These are phyloP conservation scores for Rosalia funebris DNA, from an alignment of 2,888 invertebrate species.

Conservation along the genomic window DNA sequence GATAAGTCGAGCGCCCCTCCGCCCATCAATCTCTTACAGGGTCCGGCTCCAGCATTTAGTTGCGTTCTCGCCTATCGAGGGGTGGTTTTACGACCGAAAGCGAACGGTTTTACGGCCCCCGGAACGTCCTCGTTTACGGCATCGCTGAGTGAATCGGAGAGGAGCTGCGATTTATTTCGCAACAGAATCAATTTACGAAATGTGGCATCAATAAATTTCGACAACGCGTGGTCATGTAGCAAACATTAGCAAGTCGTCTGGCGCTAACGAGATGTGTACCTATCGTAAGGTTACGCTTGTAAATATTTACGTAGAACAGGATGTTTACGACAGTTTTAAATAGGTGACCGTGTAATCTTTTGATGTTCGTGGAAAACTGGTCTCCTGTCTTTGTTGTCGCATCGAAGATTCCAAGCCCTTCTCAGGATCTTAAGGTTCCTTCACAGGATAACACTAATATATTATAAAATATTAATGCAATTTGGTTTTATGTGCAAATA, in stretches of 20 bases:
- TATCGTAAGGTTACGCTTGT: no score
- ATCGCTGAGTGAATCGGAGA: constrained; percentile 49
- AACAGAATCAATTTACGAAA: constrained; percentile 22
- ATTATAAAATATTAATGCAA: no score
- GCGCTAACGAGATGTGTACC: constrained; percentile 1
- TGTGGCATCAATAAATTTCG: constrained; percentile 17
- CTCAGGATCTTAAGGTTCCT: no score
- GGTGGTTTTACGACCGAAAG: constrained; percentile 48
- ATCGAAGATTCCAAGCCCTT: no score
- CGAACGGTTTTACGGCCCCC: constrained; percentile 45
- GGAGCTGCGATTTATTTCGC: constrained; percentile 26
- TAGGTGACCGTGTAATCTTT: no score
- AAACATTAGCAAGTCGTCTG: constrained; percentile 17
- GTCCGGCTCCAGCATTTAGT: constrained; percentile 16
- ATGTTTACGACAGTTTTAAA: no score
- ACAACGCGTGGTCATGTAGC: constrained; percentile 4
- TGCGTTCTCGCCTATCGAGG: constrained; percentile 20
- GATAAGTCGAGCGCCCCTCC: background rate
- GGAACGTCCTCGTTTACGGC: constrained; percentile 48
- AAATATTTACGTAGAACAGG: no score
- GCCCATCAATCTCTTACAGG: constrained; percentile 15
- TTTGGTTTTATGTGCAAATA: no score
- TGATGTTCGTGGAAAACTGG: no score
- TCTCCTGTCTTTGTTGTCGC: no score
- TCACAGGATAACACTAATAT: no score